Evolutionary conservation across 2,113 vertebrate genomes (phyloP).

Genomic region (Struthio camelus): DNA sequence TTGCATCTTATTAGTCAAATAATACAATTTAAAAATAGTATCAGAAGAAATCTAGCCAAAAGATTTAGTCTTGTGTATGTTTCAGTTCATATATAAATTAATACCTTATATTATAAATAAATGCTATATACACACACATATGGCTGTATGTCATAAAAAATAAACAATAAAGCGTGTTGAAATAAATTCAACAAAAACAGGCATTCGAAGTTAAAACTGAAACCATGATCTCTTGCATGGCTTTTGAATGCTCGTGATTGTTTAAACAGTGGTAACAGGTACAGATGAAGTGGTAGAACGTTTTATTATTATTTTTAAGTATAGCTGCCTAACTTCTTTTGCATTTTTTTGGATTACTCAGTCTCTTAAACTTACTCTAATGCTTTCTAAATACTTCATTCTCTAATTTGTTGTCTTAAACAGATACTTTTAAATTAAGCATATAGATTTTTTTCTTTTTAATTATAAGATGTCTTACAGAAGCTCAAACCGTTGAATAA

Average conservation of each 20-base stretch:
- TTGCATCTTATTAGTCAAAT: slow-evolving; percentile 38
- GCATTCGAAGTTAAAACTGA: slow-evolving; percentile 51
- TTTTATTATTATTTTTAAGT: background rate
- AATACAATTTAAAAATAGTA: slow-evolving; percentile 52
- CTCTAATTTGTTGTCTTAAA: background rate
- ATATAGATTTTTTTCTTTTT: background rate
- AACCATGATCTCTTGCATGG: background rate
- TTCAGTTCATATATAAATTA: slow-evolving; percentile 31
- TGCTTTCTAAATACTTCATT: slow-evolving; percentile 18
- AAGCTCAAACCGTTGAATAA: background rate
- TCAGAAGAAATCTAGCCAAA: slow-evolving; percentile 9
- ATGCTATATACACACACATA: background rate
- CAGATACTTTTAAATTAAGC: background rate
- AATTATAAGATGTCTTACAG: background rate
- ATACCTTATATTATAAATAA: background rate
- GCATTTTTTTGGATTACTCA: background rate
- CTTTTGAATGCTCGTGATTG: background rate
- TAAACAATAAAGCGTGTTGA: background rate
- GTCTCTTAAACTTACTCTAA: background rate
- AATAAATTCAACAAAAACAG: slow-evolving; percentile 19
- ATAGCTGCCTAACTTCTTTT: background rate
- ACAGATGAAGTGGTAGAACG: background rate
- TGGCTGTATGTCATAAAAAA: background rate
- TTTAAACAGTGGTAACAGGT: slow-evolving; percentile 40
- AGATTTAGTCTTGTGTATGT: slow-evolving; percentile 28